These are phyloP conservation scores for Ameiurus melas DNA, from an alignment of 2,113 vertebrate species.

Conservation along the genomic window DNA sequence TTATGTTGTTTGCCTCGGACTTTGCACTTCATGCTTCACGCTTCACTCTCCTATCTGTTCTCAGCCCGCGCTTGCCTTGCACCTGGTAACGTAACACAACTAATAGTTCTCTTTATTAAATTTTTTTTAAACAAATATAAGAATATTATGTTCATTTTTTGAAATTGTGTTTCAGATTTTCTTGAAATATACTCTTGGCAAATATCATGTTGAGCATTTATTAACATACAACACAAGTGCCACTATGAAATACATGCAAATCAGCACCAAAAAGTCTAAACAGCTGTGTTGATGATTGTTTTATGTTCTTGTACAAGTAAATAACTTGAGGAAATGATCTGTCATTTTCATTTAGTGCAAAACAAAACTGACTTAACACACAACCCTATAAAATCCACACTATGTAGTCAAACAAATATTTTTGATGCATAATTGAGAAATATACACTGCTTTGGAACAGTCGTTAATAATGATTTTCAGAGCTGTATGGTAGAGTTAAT, in stretches of 20 bases:
- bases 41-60: too few species aligned
- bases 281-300: neutral
- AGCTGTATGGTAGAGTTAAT: slow-evolving; percentile 16
- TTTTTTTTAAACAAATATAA: too few species aligned
- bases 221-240: neutral
- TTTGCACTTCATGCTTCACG: too few species aligned
- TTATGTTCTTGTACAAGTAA: neutral
- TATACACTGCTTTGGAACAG: neutral
- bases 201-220: too few species aligned
- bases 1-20: too few species aligned
- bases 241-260: neutral
- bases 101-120: neutral
- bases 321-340: neutral
- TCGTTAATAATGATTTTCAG: neutral
- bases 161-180: neutral
- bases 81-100: neutral
- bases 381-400: neutral
- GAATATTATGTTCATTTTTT: neutral
- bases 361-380: neutral
- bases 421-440: neutral
- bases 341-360: neutral
- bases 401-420: neutral
- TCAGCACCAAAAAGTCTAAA: neutral
- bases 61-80: too few species aligned
- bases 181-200: too few species aligned